Base-by-base conservation (phyloP, 2,113 vertebrate species). In the Muscicapa adusta region DNA sequence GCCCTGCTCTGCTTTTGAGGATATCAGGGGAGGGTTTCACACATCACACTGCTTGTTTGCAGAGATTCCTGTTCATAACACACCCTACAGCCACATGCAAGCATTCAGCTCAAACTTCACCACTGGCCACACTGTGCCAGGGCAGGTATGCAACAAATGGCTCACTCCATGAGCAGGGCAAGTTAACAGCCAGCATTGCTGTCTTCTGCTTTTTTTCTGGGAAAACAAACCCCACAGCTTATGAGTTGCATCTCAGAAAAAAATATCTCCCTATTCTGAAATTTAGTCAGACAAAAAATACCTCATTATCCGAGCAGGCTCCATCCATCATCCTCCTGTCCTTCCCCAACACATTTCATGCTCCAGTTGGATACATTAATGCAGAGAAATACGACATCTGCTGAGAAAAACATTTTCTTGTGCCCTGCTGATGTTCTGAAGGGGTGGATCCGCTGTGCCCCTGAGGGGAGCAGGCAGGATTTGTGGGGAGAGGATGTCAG, bases 241-340 rank as follows among this genome's bases (percentile, higher is more conserved):
- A 8, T 25, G 38, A 74, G 58, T 0, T 29, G 42, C 48, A 45
- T 74, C 53, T 81, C 26, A 11, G 15, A 65, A 81, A 40, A 40
- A 71, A n/a, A 12, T 7, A 16, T 40, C 84, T 84, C 72, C 16
- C 3, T 28, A 8, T 45, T 79, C 61, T 40, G 89, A 57, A 88
- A 71, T 73, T 47, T 26, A 87, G 94, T 76, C 93, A 86, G 89
- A 96, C 45, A 95, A 81, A 92, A 90, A 93, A 54, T 36, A 79
- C 50, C 91, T 93, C 73, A 19, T 92, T 88, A 94, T 71, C 82
- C 3, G 3, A 87, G 88, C 80, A 87, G 79, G 82, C 82, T 87
- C 79, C 91, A 85, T 94, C 78, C 93, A 91, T 96, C 94, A 94
- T 85, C 88, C 56, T 76, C 86, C 80, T 36, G 63, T 90, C 88